These are phyloP conservation scores for Tor tambroides DNA, from an alignment of 2,113 vertebrate genomes.

Conservation along the genomic window DNA sequence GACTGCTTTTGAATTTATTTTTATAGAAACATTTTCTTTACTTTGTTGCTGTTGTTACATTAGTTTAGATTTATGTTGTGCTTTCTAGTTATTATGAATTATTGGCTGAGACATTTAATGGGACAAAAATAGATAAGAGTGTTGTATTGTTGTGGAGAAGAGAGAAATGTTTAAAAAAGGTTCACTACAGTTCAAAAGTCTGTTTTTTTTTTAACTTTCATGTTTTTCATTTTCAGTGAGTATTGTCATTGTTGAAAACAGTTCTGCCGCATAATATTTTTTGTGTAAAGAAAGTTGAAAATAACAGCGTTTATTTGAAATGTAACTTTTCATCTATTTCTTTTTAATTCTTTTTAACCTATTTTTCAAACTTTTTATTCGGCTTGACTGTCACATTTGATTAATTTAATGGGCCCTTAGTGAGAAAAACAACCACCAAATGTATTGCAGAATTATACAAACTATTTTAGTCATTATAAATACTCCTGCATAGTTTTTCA, in stretches of 20 bases:
- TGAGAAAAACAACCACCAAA: too few relatives aligned
- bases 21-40: neutral
- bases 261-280: too few relatives aligned
- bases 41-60: neutral
- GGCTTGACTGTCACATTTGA: neutral
- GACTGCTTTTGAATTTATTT: neutral
- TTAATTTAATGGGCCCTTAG: neutral
- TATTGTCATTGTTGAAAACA: neutral
- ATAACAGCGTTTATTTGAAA: too few relatives aligned
- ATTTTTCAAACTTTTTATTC: too few relatives aligned
- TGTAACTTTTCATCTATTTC: neutral
- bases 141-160: neutral
- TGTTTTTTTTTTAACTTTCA: neutral
- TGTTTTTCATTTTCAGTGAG: neutral
- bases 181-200: neutral
- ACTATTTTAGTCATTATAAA: too few relatives aligned
- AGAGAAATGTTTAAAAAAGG: neutral
- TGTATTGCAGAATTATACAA: too few relatives aligned
- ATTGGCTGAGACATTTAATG: neutral
- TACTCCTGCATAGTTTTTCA: too few relatives aligned
- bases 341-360: too few relatives aligned
- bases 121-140: neutral
- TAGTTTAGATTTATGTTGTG: neutral
- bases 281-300: too few relatives aligned
- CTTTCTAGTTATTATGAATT: neutral